Evolutionary conservation across 2,888 invertebrate species (phyloP).

Genomic region (Sarcophaga caerulescens): DNA sequence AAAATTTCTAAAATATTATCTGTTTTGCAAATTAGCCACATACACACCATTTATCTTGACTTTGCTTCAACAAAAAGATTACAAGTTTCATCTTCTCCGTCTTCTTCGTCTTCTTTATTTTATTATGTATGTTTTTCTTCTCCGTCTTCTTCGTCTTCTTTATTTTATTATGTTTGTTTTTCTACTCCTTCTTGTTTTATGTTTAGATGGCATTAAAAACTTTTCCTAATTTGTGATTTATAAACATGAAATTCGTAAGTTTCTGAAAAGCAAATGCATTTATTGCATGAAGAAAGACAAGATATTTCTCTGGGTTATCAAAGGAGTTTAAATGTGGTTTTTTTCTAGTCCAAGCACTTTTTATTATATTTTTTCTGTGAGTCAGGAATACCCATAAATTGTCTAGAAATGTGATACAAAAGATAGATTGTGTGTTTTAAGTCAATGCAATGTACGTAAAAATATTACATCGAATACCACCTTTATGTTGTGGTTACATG

Average conservation of each 20-base stretch:
- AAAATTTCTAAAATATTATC: constrained; percentile 3
- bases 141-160: neutral
- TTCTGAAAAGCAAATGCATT: neutral
- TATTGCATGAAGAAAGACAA: neutral
- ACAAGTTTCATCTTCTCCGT: neutral
- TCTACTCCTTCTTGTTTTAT: neutral
- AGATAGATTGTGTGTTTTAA: no score
- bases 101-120: no score
- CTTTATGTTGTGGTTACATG: no score
- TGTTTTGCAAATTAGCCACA: constrained; percentile 34
- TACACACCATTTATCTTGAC: constrained; percentile 24
- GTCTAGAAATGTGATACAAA: no score
- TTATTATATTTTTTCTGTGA: neutral
- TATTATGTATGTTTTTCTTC: neutral
- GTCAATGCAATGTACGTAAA: no score
- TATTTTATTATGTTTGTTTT: no score
- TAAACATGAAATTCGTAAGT: constrained; percentile 39
- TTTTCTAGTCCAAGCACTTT: no score
- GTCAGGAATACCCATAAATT: no score
- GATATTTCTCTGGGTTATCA: neutral
- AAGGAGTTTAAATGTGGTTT: no score
- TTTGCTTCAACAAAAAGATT: constrained; percentile 25
- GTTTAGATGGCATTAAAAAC: constrained; percentile 10
- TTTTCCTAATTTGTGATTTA: constrained; percentile 44
- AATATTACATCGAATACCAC: no score